These are phyloP conservation scores for Hirundichthys speculiger DNA, from an alignment of 2,113 vertebrate genomes.

Conservation along the genomic window DNA sequence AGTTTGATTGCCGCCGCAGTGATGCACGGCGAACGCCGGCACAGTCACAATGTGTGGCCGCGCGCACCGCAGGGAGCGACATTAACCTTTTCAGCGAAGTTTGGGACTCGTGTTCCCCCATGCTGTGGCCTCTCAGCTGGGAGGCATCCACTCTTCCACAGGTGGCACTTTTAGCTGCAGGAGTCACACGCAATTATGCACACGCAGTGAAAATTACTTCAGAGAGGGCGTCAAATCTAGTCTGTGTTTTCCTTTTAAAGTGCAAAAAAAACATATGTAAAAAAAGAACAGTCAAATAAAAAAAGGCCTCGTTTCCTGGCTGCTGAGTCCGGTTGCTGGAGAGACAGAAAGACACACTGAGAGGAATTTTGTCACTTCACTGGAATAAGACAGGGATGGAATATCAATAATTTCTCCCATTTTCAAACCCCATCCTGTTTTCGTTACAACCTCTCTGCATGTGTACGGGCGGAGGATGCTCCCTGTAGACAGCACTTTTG, in stretches of 20 bases:
- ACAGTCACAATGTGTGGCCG: neutral
- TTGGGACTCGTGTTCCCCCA: conserved; percentile 10
- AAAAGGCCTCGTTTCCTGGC: conserved; percentile 48
- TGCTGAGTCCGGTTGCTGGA: conserved; percentile 48
- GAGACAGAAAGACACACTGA: conserved; percentile 27
- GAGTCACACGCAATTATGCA: conserved; percentile 2
- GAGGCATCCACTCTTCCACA: conserved; percentile 6
- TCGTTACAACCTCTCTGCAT: conserved; percentile 13
- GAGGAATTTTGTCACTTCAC: conserved; percentile 63
- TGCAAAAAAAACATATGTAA: neutral
- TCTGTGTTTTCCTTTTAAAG: conserved; percentile 25
- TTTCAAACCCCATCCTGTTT: neutral
- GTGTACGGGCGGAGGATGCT: conserved; percentile 31
- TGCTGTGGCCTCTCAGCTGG: conserved; percentile 20
- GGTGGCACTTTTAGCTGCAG: conserved; percentile 25
- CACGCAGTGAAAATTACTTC: neutral
- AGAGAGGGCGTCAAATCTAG: conserved; percentile 30
- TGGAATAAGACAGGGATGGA: conserved; percentile 63
- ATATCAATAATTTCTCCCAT: conserved; percentile 73
- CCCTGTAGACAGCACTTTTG: conserved; percentile 15
- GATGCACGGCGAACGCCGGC: neutral
- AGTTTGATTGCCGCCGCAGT: conserved; percentile 27
- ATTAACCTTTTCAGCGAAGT: conserved; percentile 41
- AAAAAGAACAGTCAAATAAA: conserved; percentile 23
- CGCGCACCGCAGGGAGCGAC: conserved; percentile 11